These are phyloP conservation scores for Protula sp. DNA, from an alignment of 2,888 invertebrate genomes.

Conservation along the genomic window DNA sequence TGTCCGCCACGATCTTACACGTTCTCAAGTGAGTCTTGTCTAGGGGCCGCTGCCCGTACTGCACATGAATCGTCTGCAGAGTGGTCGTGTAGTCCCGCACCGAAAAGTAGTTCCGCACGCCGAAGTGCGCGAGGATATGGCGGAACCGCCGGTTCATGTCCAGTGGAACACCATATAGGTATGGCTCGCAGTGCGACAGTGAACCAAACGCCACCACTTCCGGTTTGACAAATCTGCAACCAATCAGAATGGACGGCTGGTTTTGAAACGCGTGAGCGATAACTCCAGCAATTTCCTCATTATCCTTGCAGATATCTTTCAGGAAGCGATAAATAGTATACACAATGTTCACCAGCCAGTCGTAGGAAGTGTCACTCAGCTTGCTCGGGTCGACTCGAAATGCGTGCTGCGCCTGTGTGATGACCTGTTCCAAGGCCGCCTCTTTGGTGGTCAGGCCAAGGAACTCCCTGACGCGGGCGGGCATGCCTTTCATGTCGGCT, in stretches of 20 bases:
- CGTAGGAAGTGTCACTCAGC: slow-evolving; percentile 6
- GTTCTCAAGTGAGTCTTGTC: neutral
- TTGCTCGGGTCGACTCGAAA: slow-evolving; percentile 3
- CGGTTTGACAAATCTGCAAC: slow-evolving; percentile 9
- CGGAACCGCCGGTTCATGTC: slow-evolving; percentile 12
- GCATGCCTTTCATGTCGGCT: slow-evolving; percentile 12
- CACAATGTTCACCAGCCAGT: slow-evolving; percentile 8
- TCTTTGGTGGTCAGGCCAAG: slow-evolving; percentile 9
- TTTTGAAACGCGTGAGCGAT: slow-evolving; percentile 3
- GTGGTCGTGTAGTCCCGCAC: slow-evolving; percentile 11
- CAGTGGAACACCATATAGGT: slow-evolving; percentile 21
- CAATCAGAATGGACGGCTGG: slow-evolving; percentile 13
- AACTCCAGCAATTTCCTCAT: slow-evolving; percentile 3
- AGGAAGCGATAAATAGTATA: slow-evolving; percentile 14
- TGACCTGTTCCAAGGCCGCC: slow-evolving; percentile 11
- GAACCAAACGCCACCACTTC: slow-evolving; percentile 10
- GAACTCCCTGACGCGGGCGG: slow-evolving; percentile 13
- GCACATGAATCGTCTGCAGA: slow-evolving; percentile 5
- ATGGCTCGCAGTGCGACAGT: slow-evolving; percentile 21
- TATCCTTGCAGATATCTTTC: slow-evolving; percentile 11
- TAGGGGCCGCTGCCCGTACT: slow-evolving; percentile 7
- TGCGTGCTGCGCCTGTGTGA: slow-evolving; percentile 19
- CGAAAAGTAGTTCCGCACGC: slow-evolving; percentile 22
- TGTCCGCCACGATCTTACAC: neutral
- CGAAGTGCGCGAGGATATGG: slow-evolving; percentile 14